phyloP scores from a whole-genome alignment of 2,888 invertebrate species.

The Lochmaea capreae region DNA sequence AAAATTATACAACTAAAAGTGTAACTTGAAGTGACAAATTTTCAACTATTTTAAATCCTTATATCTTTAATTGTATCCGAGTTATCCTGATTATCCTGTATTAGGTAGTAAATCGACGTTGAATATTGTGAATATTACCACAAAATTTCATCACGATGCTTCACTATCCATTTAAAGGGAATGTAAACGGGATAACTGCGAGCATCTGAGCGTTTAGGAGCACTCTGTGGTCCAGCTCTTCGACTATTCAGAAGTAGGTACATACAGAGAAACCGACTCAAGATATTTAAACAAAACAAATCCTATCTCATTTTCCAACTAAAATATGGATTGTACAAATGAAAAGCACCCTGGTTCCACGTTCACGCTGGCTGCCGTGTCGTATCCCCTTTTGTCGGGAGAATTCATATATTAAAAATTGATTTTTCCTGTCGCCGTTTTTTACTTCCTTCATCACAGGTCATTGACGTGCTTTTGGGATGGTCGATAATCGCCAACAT shows the following conservation, averaged over 20 bases:
- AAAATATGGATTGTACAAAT: conserved; percentile 39
- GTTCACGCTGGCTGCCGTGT: conserved; percentile 18
- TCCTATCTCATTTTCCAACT: conserved; percentile 34
- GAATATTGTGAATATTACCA: background rate
- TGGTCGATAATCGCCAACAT: background rate
- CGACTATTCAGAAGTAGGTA: conserved; percentile 4
- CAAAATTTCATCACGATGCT: too few species aligned
- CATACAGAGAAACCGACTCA: conserved; percentile 36
- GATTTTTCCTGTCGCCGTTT: conserved; percentile 8
- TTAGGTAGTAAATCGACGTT: background rate
- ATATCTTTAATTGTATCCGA: background rate
- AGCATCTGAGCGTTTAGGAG: background rate
- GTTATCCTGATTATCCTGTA: background rate
- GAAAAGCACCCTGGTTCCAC: conserved; percentile 26
- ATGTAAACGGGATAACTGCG: background rate
- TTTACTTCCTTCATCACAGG: background rate
- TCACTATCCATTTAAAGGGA: background rate
- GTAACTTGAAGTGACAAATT: too few species aligned
- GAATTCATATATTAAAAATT: conserved; percentile 11
- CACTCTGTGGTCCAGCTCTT: too few species aligned
- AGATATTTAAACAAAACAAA: conserved; percentile 42
- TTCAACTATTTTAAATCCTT: too few species aligned
- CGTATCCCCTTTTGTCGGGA: conserved; percentile 2
- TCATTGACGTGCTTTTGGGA: background rate
- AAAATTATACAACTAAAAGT: too few species aligned